These are phyloP conservation scores for Drosophila erecta DNA, from an alignment of 1,140 invertebrate genomes.

Conservation along the genomic window DNA sequence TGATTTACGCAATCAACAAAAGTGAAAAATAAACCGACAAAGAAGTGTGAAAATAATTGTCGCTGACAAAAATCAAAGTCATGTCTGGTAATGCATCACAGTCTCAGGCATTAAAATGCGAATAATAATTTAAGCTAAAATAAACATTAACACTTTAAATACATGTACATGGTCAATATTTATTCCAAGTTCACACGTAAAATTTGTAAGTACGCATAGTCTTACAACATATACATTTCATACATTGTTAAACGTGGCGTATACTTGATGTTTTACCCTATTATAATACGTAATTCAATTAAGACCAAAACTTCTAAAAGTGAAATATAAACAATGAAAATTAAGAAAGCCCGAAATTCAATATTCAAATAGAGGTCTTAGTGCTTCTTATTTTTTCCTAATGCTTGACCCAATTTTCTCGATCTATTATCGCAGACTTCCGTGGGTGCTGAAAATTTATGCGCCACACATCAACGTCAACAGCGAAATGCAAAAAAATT, in stretches of 20 bases:
- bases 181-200: conserved; percentile 57
- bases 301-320: not conserved
- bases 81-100: conserved; percentile 66
- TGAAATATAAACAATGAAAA: conserved; percentile 1
- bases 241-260: conserved; percentile 8
- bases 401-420: conserved; percentile 70
- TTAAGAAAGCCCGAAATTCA: not conserved
- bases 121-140: conserved; percentile 37
- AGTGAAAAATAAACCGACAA: conserved; percentile 26
- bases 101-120: conserved; percentile 22
- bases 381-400: not conserved
- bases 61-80: conserved; percentile 57
- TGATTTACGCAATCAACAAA: conserved; percentile 69
- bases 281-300: not conserved
- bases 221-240: not conserved
- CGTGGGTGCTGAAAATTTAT: conserved; percentile 63
- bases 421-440: conserved; percentile 58
- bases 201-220: conserved; percentile 18
- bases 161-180: conserved; percentile 25
- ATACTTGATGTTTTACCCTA: conserved; percentile 11
- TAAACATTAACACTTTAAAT: conserved; percentile 20
- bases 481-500: conserved; percentile 56
- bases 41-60: conserved; percentile 78
- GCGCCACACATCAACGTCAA: conserved; percentile 70
- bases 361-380: conserved; percentile 1